Base-by-base conservation (phyloP, 1,140 invertebrate species). In the Carposina sasakii region DNA sequence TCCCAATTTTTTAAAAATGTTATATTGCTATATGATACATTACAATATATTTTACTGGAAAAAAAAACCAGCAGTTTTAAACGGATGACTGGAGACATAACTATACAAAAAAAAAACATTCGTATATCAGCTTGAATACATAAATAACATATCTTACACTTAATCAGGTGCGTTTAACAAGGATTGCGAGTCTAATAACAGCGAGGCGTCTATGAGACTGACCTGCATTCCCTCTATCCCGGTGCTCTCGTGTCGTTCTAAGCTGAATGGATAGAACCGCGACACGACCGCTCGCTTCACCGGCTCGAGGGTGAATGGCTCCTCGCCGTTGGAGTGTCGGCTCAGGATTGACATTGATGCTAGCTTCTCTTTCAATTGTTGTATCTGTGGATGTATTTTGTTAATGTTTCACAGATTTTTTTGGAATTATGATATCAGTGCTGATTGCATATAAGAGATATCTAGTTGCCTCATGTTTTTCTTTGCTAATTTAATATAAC, bases 91-190 rank as follows among this genome's bases (percentile, higher is more conserved):
- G n/a, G n/a, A n/a, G n/a, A n/a, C n/a, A n/a, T n/a, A n/a, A n/a
- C n/a, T n/a, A n/a, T n/a, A n/a, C n/a, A n/a, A n/a, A n/a, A n/a
- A n/a, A n/a, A n/a, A n/a, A n/a, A n/a, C n/a, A n/a, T n/a, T n/a
- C n/a, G n/a, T n/a, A n/a, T n/a, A n/a, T n/a, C n/a, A n/a, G n/a
- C 24, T 28, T 28, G 12, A 28, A 28, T 6, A 28, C 24, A 28
- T 6, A 5, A 6, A 28, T 28, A 28, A 6, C 12, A 28, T 6
- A 28, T 12, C 6, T 12, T 28, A 28, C 24, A 13, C 13, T 64
- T 81, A 86, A 46, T 86, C 85, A 0, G 82, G 79, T 5, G 79
- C 85, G 46, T 84, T 84, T 8, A 86, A 63, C 1, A 86, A 60
- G 2, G 82, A 85, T 55, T 84, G 85, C 9, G 82, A 85, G 57